A percentile compares a stretch with the other conserved stretches of the same genome.
phyloP scores from a whole-genome alignment of 2,888 invertebrate genomes.

The Serripes groenlandicus region DNA sequence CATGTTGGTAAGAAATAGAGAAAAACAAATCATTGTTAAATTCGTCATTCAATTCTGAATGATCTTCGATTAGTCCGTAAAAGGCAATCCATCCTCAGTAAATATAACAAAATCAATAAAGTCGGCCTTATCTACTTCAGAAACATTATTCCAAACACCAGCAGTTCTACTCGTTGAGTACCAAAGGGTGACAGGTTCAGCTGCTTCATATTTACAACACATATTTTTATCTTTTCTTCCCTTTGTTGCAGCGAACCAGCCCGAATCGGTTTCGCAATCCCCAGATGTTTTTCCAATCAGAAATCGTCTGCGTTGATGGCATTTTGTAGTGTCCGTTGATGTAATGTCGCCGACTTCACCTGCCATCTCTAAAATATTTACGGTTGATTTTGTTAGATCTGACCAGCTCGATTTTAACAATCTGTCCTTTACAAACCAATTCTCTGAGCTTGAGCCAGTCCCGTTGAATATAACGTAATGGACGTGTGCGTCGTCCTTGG shows the following conservation, averaged over 20 bases:
- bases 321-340: too few species aligned
- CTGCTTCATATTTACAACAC: neutral
- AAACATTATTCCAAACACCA: neutral
- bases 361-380: neutral
- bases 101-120: neutral
- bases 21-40: too few species aligned
- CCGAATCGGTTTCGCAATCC: neutral
- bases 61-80: too few species aligned
- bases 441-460: neutral
- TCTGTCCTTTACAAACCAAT: constrained; percentile 7
- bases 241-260: neutral
- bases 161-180: neutral
- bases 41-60: too few species aligned
- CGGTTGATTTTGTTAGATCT: neutral
- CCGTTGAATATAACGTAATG: constrained; percentile 12
- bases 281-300: neutral
- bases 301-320: neutral
- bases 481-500: neutral
- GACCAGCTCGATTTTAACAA: constrained; percentile 5
- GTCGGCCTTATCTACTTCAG: neutral
- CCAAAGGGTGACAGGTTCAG: neutral
- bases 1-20: too few species aligned
- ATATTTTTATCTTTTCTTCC: neutral
- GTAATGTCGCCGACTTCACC: too few species aligned
- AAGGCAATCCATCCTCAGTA: neutral